Percentiles rank a stretch among this genome's conserved stretches.
phyloP scores from a whole-genome alignment of 2,888 invertebrate genomes.

The Argyra leucocephala region DNA sequence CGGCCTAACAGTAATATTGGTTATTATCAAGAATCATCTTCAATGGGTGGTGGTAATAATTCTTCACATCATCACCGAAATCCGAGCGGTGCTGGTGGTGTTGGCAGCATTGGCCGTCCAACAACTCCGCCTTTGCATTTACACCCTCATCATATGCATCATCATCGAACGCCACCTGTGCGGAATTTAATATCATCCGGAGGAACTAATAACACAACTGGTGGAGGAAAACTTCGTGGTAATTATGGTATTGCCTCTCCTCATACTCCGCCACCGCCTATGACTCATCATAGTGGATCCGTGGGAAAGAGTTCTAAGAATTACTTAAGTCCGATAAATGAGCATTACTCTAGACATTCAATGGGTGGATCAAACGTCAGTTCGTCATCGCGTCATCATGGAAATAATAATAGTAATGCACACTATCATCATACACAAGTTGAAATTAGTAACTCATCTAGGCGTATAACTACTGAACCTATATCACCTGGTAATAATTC shows the following conservation, averaged over 20 bases:
- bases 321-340: conserved; percentile 23
- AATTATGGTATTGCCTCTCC: conserved; percentile 34
- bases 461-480: not conserved
- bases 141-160: not conserved
- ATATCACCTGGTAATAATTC: conserved; percentile 13
- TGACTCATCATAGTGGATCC: conserved; percentile 15
- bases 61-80: conserved; percentile 13
- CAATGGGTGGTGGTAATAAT: not conserved
- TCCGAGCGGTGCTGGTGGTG: conserved; percentile 25
- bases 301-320: conserved; percentile 21
- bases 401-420: conserved; percentile 17
- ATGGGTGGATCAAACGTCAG: conserved; percentile 22
- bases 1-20: conserved; percentile 35
- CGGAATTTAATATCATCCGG: conserved; percentile 25
- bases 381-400: conserved; percentile 29
- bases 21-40: conserved; percentile 30
- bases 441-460: not conserved
- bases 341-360: conserved; percentile 14
- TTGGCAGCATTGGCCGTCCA: conserved; percentile 26
- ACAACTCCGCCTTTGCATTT: conserved; percentile 9
- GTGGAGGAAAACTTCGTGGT: conserved; percentile 19
- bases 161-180: conserved; percentile 26
- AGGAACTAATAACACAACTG: not conserved
- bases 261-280: conserved; percentile 38
- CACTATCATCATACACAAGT: conserved; percentile 25